A percentile compares a stretch with the other conserved stretches of the same genome.
Conservation (phyloP, 2,888 invertebrate genomes). For the Apamea anceps region DNA sequence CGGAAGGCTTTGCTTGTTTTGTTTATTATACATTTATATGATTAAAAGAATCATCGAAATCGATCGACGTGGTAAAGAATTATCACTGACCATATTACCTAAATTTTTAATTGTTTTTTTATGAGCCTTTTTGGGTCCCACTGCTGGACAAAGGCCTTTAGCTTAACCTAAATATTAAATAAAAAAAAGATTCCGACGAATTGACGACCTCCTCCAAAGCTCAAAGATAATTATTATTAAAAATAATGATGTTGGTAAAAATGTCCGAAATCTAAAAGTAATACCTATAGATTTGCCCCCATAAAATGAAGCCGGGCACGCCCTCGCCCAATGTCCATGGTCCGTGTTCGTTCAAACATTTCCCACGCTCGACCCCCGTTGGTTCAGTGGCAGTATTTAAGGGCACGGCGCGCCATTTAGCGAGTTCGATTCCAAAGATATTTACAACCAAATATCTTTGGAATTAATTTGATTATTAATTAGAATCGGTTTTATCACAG, state of each 20-base stretch:
- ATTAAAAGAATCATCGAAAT: background rate
- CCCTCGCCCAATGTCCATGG: constrained; percentile 2
- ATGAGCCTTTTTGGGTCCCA: no score
- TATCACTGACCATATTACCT: no score
- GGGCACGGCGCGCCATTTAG: constrained; percentile 4
- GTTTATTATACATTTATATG: background rate
- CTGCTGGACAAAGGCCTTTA: no score
- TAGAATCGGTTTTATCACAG: background rate
- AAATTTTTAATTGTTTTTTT: no score
- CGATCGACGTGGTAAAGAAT: background rate
- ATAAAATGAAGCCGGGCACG: constrained; percentile 2
- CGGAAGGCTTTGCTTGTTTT: background rate
- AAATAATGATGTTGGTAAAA: background rate
- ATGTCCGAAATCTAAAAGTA: background rate
- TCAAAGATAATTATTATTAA: background rate
- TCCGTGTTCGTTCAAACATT: constrained; percentile 18
- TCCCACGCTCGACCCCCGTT: constrained; percentile 34
- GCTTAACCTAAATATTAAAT: no score
- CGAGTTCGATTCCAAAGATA: constrained; percentile 16
- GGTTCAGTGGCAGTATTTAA: constrained; percentile 14
- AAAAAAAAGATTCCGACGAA: background rate
- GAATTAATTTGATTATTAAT: background rate
- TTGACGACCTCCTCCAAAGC: background rate
- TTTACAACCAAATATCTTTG: no score
- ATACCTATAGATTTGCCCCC: background rate